Evolutionary conservation across 2,888 invertebrate genomes (phyloP).

Genomic region (Orthosia gracilis): DNA sequence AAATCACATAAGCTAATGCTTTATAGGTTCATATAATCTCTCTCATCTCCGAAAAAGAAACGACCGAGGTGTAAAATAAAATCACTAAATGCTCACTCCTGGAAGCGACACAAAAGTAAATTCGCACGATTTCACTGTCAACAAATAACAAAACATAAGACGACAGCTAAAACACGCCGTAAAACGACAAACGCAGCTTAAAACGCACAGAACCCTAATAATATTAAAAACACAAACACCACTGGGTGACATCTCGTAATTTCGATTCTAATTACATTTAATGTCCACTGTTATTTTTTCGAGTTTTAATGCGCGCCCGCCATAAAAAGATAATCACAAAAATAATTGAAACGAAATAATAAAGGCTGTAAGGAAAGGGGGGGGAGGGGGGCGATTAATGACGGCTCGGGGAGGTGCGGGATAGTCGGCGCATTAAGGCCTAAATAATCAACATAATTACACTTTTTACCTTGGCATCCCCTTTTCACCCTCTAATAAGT

Average conservation of each 20-base stretch:
- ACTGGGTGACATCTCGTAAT: conserved; percentile 87
- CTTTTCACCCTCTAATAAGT: conserved; percentile 84
- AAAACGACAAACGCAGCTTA: conserved; percentile 66
- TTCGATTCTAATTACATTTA: conserved; percentile 90
- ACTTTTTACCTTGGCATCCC: conserved; percentile 88
- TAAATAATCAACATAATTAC: conserved; percentile 91
- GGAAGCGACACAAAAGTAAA: conserved; percentile 17
- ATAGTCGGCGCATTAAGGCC: conserved; percentile 90
- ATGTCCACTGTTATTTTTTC: conserved; percentile 90
- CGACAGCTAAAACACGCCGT: conserved; percentile 60
- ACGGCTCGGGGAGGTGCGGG: conserved; percentile 81
- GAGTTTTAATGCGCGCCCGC: conserved; percentile 89
- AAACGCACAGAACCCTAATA: conserved; percentile 74
- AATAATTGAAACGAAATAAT: conserved; percentile 92
- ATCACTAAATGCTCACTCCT: conserved; percentile 21
- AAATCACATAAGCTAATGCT: conserved; percentile 13
- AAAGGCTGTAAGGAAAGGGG: conserved; percentile 81
- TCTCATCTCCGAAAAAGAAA: not conserved
- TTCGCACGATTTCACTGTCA: conserved; percentile 37
- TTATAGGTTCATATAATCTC: conserved; percentile 19
- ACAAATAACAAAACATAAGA: conserved; percentile 60
- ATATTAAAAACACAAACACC: conserved; percentile 76
- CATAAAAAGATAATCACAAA: conserved; percentile 91
- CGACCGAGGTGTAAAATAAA: conserved; percentile 19
- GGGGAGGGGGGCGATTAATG: conserved; percentile 86